phyloP scores from a whole-genome alignment of 92 coral and sea anemone species.

The Paragorgia papillata region DNA sequence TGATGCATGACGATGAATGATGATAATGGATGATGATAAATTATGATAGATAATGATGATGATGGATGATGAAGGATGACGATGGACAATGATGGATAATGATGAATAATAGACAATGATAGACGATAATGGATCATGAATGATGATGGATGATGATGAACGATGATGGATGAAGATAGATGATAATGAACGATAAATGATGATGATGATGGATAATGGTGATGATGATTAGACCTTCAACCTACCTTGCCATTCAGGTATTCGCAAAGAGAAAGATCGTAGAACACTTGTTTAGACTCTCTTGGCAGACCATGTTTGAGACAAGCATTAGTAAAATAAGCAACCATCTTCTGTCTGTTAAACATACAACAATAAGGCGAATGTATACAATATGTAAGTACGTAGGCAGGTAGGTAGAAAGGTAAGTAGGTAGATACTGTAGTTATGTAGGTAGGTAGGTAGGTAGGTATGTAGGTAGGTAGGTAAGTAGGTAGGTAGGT shows the following conservation, averaged over 20 bases:
- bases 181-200: not conserved
- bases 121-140: too few species aligned
- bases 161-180: not conserved
- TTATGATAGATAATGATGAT: not conserved
- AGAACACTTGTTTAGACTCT: constrained; percentile 77
- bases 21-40: too few species aligned
- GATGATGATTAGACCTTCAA: too few species aligned
- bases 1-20: not conserved
- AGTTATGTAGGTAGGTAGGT: too few species aligned
- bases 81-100: not conserved
- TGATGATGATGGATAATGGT: too few species aligned
- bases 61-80: not conserved
- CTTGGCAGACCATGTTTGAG: constrained; percentile 81
- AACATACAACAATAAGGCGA: too few species aligned
- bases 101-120: too few species aligned
- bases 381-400: too few species aligned
- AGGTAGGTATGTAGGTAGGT: too few species aligned
- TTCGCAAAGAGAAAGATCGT: constrained; percentile 85
- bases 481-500: too few species aligned
- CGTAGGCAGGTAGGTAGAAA: too few species aligned
- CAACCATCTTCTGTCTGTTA: constrained; percentile 88
- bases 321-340: constrained; percentile 85
- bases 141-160: not conserved
- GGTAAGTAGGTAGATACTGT: too few species aligned
- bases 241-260: constrained; percentile 94